Evolutionary conservation across 2,113 vertebrate species (phyloP).

Genomic region (Leuciscus idus): DNA sequence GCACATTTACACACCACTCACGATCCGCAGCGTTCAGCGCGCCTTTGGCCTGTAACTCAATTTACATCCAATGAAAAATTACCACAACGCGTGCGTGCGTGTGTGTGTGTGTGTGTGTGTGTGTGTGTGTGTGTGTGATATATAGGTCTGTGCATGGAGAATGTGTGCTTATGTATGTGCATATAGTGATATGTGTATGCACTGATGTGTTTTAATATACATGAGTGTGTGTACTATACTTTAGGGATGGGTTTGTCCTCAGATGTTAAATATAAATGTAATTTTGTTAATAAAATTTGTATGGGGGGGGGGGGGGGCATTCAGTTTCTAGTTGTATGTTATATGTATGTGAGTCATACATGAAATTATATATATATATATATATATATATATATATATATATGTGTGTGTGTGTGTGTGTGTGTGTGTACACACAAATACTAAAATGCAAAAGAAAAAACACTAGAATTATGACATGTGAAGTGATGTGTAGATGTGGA

Average conservation of each 20-base stretch:
- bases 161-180: constrained; percentile 15
- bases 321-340: not conserved
- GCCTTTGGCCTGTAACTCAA: constrained; percentile 35
- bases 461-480: no score
- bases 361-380: not conserved
- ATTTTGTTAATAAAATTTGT: not conserved
- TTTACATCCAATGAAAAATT: constrained; percentile 30
- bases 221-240: not conserved
- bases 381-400: no score
- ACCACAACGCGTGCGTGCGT: constrained; percentile 44
- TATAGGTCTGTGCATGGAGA: constrained; percentile 63
- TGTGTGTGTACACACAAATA: no score
- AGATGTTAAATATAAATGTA: not conserved
- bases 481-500: no score
- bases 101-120: constrained; percentile 68
- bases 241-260: not conserved
- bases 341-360: not conserved
- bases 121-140: constrained; percentile 70
- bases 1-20: constrained; percentile 44
- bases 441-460: no score
- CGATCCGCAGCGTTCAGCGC: constrained; percentile 8
- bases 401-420: no score
- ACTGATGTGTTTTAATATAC: not conserved
- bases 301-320: no score
- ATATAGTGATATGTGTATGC: not conserved